Conservation (phyloP, 1,140 invertebrate species). For the Camponotus pennsylvanicus region DNA sequence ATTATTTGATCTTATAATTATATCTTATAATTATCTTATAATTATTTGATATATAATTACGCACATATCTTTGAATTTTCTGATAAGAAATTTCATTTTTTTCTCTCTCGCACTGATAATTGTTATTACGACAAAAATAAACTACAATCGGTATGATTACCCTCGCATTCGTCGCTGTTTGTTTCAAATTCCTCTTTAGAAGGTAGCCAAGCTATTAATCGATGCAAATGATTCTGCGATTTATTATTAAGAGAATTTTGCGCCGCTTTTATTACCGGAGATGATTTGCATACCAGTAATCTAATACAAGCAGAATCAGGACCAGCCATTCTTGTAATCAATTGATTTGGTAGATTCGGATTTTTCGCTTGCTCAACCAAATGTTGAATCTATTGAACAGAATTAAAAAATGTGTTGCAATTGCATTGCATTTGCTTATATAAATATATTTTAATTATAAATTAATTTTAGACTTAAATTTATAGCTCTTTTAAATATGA, state of each 20-base stretch:
- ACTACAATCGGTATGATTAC: conserved; percentile 87
- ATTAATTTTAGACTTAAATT: not conserved
- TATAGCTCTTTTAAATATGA: too few relatives aligned
- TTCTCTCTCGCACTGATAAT: not conserved
- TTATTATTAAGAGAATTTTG: conserved; percentile 88
- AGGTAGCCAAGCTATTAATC: conserved; percentile 87
- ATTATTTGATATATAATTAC: not conserved
- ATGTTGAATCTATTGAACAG: conserved; percentile 83
- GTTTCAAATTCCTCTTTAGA: conserved; percentile 88
- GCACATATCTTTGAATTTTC: not conserved
- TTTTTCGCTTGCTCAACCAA: conserved; percentile 88
- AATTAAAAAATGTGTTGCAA: not conserved
- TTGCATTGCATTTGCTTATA: not conserved
- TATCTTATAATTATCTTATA: too few relatives aligned
- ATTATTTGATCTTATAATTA: not conserved
- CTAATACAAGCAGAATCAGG: conserved; percentile 90
- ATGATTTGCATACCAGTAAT: conserved; percentile 91
- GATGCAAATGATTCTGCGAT: conserved; percentile 64
- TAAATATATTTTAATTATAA: conserved; percentile 12
- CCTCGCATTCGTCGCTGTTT: conserved; percentile 89
- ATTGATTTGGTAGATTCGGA: conserved; percentile 87
- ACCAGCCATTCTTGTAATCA: conserved; percentile 88
- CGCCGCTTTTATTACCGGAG: conserved; percentile 91
- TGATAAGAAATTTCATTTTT: not conserved
- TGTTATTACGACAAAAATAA: conserved; percentile 75